phyloP scores from a whole-genome alignment of 2,797 vertebrate species.

The Meda fulgida region DNA sequence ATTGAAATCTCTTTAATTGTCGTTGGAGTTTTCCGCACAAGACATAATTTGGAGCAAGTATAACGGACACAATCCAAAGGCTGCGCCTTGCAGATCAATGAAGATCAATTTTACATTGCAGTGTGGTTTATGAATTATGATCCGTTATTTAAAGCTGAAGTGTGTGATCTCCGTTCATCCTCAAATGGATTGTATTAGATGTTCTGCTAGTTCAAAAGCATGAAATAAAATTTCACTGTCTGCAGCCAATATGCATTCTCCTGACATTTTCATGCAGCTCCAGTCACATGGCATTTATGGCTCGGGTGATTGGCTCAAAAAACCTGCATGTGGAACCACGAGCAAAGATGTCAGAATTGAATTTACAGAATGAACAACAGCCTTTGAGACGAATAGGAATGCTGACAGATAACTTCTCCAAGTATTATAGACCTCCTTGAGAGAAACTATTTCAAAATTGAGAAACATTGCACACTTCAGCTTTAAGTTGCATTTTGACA shows the following conservation, averaged over 20 bases:
- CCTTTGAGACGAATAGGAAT: not conserved
- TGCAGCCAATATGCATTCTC: not conserved
- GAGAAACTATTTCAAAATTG: not conserved
- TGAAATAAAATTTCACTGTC: not conserved
- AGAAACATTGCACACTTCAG: not conserved
- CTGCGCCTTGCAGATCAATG: not conserved
- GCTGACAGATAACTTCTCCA: not conserved
- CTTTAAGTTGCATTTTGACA: not conserved
- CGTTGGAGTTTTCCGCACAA: not conserved
- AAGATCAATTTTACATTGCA: not conserved
- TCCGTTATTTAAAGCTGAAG: not conserved
- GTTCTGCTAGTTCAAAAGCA: not conserved
- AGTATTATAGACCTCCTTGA: not conserved
- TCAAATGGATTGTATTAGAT: not conserved
- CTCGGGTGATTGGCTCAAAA: not conserved
- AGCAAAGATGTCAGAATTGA: not conserved
- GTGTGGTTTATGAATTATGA: not conserved
- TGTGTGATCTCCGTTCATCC: not conserved
- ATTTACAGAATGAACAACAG: not conserved
- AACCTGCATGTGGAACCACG: not conserved
- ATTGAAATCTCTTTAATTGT: not conserved
- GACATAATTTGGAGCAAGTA: not conserved
- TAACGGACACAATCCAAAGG: not conserved
- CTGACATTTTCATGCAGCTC: not conserved
- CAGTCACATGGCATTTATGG: not conserved